Evolutionary conservation across 2,797 vertebrate genomes (phyloP).

Genomic region (Ispidina lecontei): DNA sequence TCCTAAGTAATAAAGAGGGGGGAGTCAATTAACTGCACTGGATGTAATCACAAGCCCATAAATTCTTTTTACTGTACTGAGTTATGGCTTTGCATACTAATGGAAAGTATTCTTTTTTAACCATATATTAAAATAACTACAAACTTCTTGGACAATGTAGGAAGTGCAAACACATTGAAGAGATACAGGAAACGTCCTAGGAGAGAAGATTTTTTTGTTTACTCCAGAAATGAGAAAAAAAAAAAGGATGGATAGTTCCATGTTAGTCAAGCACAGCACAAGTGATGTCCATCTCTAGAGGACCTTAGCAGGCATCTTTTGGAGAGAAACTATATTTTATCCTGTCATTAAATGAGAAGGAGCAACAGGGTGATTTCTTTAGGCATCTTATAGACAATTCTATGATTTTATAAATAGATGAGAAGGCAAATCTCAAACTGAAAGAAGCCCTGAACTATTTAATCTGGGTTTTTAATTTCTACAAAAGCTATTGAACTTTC

Average conservation of each 20-base stretch:
- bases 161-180: not conserved
- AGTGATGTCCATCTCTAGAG: not conserved
- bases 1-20: slow-evolving; percentile 10
- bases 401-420: not conserved
- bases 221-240: not conserved
- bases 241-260: not conserved
- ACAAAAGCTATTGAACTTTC: not conserved
- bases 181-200: not conserved
- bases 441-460: not conserved
- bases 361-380: not conserved
- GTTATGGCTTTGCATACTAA: slow-evolving; percentile 10
- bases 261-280: not conserved
- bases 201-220: not conserved
- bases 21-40: slow-evolving; percentile 5
- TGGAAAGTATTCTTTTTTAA: not conserved
- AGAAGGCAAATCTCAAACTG: not conserved
- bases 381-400: not conserved
- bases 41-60: not conserved
- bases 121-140: not conserved
- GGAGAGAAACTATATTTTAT: not conserved
- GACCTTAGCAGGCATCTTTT: not conserved
- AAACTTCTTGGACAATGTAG: not conserved
- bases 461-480: not conserved
- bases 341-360: not conserved
- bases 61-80: slow-evolving; percentile 22